phyloP scores from a whole-genome alignment of 2,113 vertebrate species.

The Emydocephalus ijimae region DNA sequence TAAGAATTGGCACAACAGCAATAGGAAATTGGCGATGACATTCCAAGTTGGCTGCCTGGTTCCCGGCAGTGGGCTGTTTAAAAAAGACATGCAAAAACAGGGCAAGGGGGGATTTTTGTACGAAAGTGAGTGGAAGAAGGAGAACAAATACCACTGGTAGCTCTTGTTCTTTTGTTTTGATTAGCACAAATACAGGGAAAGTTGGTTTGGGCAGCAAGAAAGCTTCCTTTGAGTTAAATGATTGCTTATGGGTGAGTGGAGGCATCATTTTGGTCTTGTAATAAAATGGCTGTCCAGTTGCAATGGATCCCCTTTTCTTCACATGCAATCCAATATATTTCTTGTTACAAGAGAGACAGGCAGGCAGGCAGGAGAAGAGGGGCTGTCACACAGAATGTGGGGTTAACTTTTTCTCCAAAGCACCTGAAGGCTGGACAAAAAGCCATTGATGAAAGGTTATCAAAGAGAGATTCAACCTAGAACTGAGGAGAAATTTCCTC shows the following conservation, averaged over 20 bases:
- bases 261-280: not conserved
- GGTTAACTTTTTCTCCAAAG: not conserved
- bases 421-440: not conserved
- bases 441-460: not conserved
- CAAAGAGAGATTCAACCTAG: not conserved
- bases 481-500: not conserved
- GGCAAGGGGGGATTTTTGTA: not conserved
- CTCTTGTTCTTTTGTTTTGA: too few relatives aligned
- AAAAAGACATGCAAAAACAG: constrained; percentile 25
- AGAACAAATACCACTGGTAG: not conserved
- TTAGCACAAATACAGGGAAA: not conserved
- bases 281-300: not conserved
- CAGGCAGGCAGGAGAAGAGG: too few relatives aligned
- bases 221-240: not conserved
- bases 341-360: not conserved
- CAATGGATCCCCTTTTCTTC: not conserved
- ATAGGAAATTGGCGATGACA: constrained; percentile 41
- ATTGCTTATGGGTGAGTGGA: not conserved
- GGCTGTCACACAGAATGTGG: too few relatives aligned
- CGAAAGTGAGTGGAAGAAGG: not conserved
- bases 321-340: not conserved
- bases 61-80: constrained; percentile 32
- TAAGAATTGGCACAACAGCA: not conserved
- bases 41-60: constrained; percentile 53
- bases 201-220: not conserved